Percentiles rank a stretch among this genome's conserved stretches.
Conservation (phyloP, 2,113 vertebrate species). For the Channa maculata region DNA sequence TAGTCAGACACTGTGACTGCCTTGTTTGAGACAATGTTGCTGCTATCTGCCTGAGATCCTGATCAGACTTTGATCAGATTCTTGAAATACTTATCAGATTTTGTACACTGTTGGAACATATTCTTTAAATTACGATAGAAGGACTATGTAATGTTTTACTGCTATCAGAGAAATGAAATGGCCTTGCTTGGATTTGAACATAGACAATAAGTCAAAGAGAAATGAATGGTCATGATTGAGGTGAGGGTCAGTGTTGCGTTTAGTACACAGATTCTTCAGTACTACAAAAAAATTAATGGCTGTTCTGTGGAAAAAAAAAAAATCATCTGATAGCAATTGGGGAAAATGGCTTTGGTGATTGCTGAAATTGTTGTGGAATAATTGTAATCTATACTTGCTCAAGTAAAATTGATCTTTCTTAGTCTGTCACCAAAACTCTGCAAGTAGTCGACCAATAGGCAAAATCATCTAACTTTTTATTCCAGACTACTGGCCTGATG, state of each 20-base stretch:
- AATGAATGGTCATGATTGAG: neutral
- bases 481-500: neutral
- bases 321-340: neutral
- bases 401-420: neutral
- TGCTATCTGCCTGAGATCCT: neutral
- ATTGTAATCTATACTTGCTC: slow-evolving; percentile 8
- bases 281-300: neutral
- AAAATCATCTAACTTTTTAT: too few relatives aligned
- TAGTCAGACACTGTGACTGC: neutral
- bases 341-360: neutral
- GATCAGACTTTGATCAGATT: too few relatives aligned
- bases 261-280: slow-evolving; percentile 5
- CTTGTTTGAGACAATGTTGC: neutral
- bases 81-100: too few relatives aligned
- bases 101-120: neutral
- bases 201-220: slow-evolving; percentile 14
- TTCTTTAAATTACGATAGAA: neutral
- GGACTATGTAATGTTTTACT: neutral
- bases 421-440: neutral
- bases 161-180: neutral
- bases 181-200: neutral
- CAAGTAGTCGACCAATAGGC: too few relatives aligned
- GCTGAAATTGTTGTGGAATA: slow-evolving; percentile 18
- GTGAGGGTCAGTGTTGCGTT: slow-evolving; percentile 9
- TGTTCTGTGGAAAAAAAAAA: neutral